Evolutionary conservation across 2,797 vertebrate genomes (phyloP).

Genomic region (Thripadectes ignobilis): DNA sequence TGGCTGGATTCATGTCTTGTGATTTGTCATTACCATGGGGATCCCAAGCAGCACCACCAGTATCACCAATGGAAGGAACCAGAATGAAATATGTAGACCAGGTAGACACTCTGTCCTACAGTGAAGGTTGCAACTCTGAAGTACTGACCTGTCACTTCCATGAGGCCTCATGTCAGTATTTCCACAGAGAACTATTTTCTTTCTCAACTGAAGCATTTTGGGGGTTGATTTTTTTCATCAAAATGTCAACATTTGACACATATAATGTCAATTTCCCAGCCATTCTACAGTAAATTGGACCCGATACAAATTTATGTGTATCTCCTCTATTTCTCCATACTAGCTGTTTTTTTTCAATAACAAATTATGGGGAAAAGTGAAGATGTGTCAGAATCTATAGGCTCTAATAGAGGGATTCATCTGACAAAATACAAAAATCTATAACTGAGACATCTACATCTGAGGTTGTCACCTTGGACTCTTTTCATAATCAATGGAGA

Average conservation of each 20-base stretch:
- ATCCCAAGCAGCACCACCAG: background rate
- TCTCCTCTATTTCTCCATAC: background rate
- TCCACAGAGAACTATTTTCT: conserved; percentile 6
- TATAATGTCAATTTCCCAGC: conserved; percentile 23
- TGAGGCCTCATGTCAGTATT: background rate
- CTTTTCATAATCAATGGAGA: conserved; percentile 53
- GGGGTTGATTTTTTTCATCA: conserved; percentile 11
- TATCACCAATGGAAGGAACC: background rate
- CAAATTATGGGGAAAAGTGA: conserved; percentile 41
- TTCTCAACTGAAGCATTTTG: conserved; percentile 14
- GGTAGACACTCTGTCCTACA: background rate
- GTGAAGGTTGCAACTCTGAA: background rate
- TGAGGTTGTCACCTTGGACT: background rate
- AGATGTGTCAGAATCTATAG: conserved; percentile 46
- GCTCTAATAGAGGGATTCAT: conserved; percentile 25
- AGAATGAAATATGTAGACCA: background rate
- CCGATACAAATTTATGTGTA: background rate
- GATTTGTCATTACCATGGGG: background rate
- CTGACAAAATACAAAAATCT: conserved; percentile 39
- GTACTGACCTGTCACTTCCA: background rate
- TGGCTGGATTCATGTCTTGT: background rate
- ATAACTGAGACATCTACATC: conserved; percentile 27
- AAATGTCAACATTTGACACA: conserved; percentile 34
- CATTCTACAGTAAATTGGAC: conserved; percentile 17
- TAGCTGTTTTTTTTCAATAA: conserved; percentile 17